Base-by-base conservation (phyloP, 1,140 invertebrate genomes). In the Lithobius niger region DNA sequence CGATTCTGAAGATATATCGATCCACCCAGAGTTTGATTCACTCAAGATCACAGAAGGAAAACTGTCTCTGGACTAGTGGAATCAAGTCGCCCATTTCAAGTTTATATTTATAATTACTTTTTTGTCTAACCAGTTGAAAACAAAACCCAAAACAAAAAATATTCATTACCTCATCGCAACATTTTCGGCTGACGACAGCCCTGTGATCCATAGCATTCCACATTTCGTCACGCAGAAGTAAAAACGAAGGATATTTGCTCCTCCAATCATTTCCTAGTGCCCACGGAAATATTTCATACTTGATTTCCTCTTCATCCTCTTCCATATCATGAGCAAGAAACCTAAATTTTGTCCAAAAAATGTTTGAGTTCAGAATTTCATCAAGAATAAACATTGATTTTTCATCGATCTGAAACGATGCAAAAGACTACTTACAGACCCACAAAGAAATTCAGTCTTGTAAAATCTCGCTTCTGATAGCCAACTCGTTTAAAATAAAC, bases 261-360 rank as follows among this genome's bases (percentile, higher is more conserved):
- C 62, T 62, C 73, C 68, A 74, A 36, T 62, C 65, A 48, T 61
- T 58, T 28, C 67, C 73, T 6, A 74, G 62, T 27, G 71, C 71
- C 73, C 74, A 77, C 2, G 71, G 68, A 59, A 76, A 71, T 50
- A 78, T 71, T 59, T 76, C 73, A 61, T 69, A 71, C 60, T 76
- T 76, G 13, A 69, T 60, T 40, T 76, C 69, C 57, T 76, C 72
- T 36, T 78, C 73, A 62, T 80, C 78, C 62, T 80, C 78, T 62
- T 79, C 77, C 69, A 79, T 76, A 55, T 78, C 75, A 65, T 77
- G 74, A 19, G 77, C 78, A 26, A 79, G 64, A 62, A 75, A 77
- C 48, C 76, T 77, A 31, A 13, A n/a, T 40, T 40, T 40, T 40
- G 18, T 13, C 18, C 18, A 18, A 1, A 22, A n/a, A n/a, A n/a